Conservation (phyloP, 2,113 vertebrate genomes). For the Festucalex cinctus region DNA sequence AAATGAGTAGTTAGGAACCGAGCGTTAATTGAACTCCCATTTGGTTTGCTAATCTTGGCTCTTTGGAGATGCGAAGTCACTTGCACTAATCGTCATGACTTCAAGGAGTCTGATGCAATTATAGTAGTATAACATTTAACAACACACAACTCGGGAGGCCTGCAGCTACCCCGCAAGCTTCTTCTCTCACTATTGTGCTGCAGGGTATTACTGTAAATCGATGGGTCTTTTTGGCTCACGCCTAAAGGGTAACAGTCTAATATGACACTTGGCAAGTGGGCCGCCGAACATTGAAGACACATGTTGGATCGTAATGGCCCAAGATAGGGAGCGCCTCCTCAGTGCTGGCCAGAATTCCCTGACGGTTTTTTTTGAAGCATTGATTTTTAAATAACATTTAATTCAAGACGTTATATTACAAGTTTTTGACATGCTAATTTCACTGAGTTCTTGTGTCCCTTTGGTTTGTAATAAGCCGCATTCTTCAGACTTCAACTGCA, state of each 20-base stretch:
- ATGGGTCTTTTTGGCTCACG: conserved; percentile 36
- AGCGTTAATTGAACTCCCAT: not conserved
- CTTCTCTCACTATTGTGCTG: conserved; percentile 30
- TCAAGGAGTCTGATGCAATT: conserved; percentile 54
- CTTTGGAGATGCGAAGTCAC: conserved; percentile 23
- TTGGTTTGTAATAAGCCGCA: conserved; percentile 46
- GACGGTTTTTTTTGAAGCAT: conserved; percentile 43
- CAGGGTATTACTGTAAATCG: conserved; percentile 46
- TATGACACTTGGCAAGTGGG: conserved; percentile 52
- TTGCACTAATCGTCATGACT: conserved; percentile 43
- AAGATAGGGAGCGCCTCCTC: conserved; percentile 38
- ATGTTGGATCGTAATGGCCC: conserved; percentile 54
- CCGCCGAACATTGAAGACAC: conserved; percentile 58
- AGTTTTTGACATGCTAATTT: conserved; percentile 39
- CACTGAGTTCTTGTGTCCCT: conserved; percentile 29
- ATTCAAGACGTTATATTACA: conserved; percentile 40
- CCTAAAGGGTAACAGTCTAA: conserved; percentile 30
- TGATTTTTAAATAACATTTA: conserved; percentile 43
- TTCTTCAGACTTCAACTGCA: conserved; percentile 47
- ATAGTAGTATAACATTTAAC: conserved; percentile 51
- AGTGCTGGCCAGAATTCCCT: conserved; percentile 39
- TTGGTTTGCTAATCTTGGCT: not conserved
- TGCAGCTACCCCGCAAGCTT: conserved; percentile 32
- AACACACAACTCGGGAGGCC: conserved; percentile 32
- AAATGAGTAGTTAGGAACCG: not conserved